Conservation (phyloP, 2,888 invertebrate genomes). For the Dione juno region DNA sequence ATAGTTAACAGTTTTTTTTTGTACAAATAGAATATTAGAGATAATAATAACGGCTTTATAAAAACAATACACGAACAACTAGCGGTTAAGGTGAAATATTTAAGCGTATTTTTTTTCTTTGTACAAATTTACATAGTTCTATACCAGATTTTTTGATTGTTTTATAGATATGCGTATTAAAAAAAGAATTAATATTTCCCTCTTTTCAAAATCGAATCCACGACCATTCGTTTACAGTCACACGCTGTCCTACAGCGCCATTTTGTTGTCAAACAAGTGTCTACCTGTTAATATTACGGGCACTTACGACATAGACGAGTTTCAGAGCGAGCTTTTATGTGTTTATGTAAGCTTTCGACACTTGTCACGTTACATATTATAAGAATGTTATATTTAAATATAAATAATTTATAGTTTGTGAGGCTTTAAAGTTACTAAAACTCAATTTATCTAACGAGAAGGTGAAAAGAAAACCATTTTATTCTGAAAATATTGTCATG, state of each 20-base stretch:
- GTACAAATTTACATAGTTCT: no score
- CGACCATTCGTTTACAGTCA: background rate
- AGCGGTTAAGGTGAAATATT: no score
- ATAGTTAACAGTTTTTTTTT: background rate
- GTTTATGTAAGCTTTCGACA: constrained; percentile 19
- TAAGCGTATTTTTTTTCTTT: no score
- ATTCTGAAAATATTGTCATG: no score
- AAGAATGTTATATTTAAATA: background rate
- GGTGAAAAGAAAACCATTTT: no score
- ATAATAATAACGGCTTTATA: background rate
- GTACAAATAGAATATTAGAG: background rate
- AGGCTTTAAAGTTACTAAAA: no score
- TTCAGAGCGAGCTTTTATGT: constrained; percentile 13
- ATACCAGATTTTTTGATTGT: no score
- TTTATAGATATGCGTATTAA: no score
- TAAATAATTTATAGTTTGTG: background rate
- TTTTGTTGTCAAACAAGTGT: background rate
- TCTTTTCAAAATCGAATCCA: background rate
- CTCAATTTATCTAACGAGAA: no score
- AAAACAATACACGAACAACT: background rate
- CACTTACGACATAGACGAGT: constrained; percentile 23
- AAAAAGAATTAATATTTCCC: no score
- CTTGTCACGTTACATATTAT: constrained; percentile 15
- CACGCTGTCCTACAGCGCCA: background rate
- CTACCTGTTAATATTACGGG: background rate